Evolutionary conservation across 2,113 vertebrate genomes (phyloP).

Genomic region (Tragelaphus imberbis): DNA sequence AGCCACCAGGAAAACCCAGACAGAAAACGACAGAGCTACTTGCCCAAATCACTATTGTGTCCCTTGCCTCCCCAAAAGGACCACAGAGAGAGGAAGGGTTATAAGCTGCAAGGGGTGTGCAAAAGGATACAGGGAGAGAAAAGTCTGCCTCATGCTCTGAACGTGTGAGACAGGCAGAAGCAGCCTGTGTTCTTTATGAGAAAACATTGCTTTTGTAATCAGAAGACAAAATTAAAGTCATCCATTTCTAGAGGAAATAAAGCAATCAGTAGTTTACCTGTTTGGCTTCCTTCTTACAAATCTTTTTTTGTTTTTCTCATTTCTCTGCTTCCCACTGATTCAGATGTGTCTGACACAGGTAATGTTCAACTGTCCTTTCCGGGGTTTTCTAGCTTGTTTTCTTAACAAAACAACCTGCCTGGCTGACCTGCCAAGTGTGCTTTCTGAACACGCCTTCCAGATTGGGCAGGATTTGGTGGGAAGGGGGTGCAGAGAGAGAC

Average conservation of each 20-base stretch:
- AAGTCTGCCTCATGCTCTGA: not conserved
- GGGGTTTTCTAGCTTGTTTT: not conserved
- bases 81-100: not conserved
- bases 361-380: slow-evolving; percentile 51
- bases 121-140: not conserved
- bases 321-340: slow-evolving; percentile 73
- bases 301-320: slow-evolving; percentile 70
- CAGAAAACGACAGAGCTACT: not conserved
- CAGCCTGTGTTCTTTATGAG: not conserved
- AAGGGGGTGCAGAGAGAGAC: not conserved
- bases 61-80: not conserved
- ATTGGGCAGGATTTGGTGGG: not conserved
- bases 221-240: not conserved
- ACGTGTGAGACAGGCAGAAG: not conserved
- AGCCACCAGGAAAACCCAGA: not conserved
- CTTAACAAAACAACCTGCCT: not conserved
- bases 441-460: not conserved
- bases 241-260: not conserved
- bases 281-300: slow-evolving; percentile 58
- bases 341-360: slow-evolving; percentile 87
- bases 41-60: not conserved
- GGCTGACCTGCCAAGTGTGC: not conserved
- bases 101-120: not conserved
- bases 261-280: not conserved
- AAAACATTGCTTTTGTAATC: not conserved